These are phyloP conservation scores for Ceratothoa steindachneri DNA, from an alignment of 2,888 invertebrate genomes.

Conservation along the genomic window DNA sequence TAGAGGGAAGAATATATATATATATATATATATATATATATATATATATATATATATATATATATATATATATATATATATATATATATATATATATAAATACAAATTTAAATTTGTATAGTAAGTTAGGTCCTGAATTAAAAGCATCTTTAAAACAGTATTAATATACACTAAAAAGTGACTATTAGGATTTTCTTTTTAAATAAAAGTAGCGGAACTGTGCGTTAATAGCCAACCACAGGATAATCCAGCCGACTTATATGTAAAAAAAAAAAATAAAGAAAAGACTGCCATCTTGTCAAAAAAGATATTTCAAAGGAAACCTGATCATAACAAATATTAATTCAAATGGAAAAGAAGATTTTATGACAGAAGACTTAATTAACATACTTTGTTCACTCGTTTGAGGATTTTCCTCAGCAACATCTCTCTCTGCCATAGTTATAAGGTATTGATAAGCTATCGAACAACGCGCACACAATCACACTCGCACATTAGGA, in stretches of 20 bases:
- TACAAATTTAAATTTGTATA: too few relatives aligned
- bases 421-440: slow-evolving; percentile 43
- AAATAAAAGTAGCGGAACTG: background rate
- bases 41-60: too few relatives aligned
- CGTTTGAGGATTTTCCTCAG: slow-evolving; percentile 39
- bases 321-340: too few relatives aligned
- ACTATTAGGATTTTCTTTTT: too few relatives aligned
- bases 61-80: too few relatives aligned
- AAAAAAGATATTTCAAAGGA: background rate
- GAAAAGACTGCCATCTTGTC: background rate
- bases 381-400: slow-evolving; percentile 41
- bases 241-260: background rate
- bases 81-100: too few relatives aligned
- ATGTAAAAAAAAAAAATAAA: background rate
- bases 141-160: too few relatives aligned
- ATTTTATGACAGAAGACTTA: background rate
- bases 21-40: too few relatives aligned
- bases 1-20: too few relatives aligned
- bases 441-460: slow-evolving; percentile 8
- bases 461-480: slow-evolving; percentile 25
- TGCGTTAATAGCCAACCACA: background rate
- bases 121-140: too few relatives aligned
- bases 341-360: too few relatives aligned
- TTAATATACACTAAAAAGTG: too few relatives aligned
- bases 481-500: slow-evolving; percentile 29